These are phyloP conservation scores for Dipus sagitta DNA, from an alignment of 2,797 vertebrate species.

Conservation along the genomic window DNA sequence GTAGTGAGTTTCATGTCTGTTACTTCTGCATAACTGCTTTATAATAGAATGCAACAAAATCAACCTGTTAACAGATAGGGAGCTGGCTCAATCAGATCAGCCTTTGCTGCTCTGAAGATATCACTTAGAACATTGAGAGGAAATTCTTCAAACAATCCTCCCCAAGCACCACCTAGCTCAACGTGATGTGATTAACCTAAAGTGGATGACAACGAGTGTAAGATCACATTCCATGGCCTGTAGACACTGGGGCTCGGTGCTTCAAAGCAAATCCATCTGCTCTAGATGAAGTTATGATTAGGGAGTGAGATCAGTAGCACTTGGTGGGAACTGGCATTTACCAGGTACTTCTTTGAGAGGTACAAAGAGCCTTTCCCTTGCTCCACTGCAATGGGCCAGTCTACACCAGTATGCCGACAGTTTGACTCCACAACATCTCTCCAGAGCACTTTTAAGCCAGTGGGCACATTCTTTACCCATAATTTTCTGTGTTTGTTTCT, in stretches of 20 bases:
- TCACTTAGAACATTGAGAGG: neutral
- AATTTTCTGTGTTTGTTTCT: neutral
- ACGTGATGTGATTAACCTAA: neutral
- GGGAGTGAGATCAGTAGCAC: neutral
- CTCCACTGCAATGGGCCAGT: neutral
- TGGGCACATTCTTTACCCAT: neutral
- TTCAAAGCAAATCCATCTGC: neutral
- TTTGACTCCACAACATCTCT: neutral
- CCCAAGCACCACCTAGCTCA: neutral
- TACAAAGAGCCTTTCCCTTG: neutral
- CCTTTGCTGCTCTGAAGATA: neutral
- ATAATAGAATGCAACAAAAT: neutral
- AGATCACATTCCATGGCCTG: neutral
- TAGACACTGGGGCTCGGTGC: neutral
- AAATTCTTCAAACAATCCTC: neutral
- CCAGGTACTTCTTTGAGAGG: neutral
- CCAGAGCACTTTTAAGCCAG: slow-evolving; percentile 13
- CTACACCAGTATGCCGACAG: neutral
- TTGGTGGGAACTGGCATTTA: neutral
- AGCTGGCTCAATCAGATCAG: neutral
- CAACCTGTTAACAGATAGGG: neutral
- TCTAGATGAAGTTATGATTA: slow-evolving; percentile 7
- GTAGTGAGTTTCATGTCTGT: slow-evolving; percentile 29
- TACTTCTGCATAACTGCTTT: neutral
- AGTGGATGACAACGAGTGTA: neutral